Percentiles rank a stretch among this genome's conserved stretches.
Conservation (phyloP, 2,797 vertebrate species). For the Spondyliosoma cantharus region DNA sequence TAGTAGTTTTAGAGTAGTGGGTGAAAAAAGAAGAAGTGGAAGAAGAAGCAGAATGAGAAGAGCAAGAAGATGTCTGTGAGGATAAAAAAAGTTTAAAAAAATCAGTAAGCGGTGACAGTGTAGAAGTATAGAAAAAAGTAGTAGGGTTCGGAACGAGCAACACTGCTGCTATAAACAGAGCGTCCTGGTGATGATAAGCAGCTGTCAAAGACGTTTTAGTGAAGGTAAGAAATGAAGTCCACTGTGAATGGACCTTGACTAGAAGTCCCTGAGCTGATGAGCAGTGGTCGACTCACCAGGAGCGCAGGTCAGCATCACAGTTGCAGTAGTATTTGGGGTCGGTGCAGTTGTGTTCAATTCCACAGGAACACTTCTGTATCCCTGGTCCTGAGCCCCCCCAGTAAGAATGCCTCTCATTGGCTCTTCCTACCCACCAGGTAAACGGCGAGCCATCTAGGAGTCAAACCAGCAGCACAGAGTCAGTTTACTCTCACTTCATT, state of each 20-base stretch:
- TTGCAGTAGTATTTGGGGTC: slow-evolving; percentile 92
- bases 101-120: too few species aligned
- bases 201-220: not conserved
- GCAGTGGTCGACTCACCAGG: slow-evolving; percentile 84
- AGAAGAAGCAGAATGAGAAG: too few species aligned
- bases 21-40: too few species aligned
- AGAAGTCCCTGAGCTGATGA: not conserved
- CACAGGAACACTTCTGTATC: slow-evolving; percentile 96
- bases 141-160: too few species aligned
- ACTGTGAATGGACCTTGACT: not conserved
- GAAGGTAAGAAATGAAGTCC: not conserved
- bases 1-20: too few species aligned
- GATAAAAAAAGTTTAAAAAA: too few species aligned
- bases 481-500: not conserved
- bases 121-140: too few species aligned
- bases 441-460: slow-evolving; percentile 89
- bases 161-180: not conserved
- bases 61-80: too few species aligned
- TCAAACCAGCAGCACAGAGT: slow-evolving; percentile 7
- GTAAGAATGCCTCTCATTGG: slow-evolving; percentile 94
- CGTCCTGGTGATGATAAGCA: not conserved
- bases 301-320: slow-evolving; percentile 93
- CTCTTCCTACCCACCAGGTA: slow-evolving; percentile 95
- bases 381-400: slow-evolving; percentile 97
- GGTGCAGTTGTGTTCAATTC: slow-evolving; percentile 95